These are phyloP conservation scores for Parazoanthus swiftii DNA, from an alignment of 92 coral and sea anemone genomes.

Conservation along the genomic window DNA sequence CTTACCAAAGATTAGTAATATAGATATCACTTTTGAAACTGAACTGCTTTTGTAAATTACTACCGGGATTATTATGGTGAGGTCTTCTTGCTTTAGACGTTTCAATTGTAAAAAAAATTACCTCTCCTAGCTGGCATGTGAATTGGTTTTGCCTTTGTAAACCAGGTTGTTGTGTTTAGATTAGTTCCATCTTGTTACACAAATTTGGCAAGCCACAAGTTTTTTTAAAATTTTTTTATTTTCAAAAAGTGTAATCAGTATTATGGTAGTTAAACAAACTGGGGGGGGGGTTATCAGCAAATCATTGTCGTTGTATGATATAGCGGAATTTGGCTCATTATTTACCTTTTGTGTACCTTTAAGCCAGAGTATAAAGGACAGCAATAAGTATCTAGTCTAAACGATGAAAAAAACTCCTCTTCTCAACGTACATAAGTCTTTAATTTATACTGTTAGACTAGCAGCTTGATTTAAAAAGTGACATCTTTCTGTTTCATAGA, in stretches of 20 bases:
- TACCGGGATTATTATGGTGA: neutral
- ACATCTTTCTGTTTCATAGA: neutral
- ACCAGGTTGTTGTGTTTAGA: neutral
- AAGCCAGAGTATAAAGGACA: neutral
- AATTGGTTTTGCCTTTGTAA: neutral
- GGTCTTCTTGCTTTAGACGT: neutral
- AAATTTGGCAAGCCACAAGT: neutral
- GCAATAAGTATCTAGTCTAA: neutral
- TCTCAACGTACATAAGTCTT: neutral
- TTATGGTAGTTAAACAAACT: neutral
- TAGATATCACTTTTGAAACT: neutral
- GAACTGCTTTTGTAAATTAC: neutral
- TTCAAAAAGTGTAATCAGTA: neutral
- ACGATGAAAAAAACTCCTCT: too few relatives aligned
- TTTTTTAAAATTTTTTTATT: neutral
- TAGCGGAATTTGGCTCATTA: neutral
- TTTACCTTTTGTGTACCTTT: neutral
- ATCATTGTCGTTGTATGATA: neutral
- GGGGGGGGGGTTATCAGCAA: neutral
- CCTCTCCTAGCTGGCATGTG: neutral
- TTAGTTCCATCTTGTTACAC: neutral
- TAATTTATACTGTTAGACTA: conserved; percentile 6
- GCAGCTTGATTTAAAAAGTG: neutral
- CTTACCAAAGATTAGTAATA: neutral
- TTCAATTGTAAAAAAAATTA: neutral